A percentile compares a stretch with the other conserved stretches of the same genome.
These are phyloP conservation scores for Myrmecobius fasciatus DNA, from an alignment of 2,113 vertebrate species.

Conservation along the genomic window DNA sequence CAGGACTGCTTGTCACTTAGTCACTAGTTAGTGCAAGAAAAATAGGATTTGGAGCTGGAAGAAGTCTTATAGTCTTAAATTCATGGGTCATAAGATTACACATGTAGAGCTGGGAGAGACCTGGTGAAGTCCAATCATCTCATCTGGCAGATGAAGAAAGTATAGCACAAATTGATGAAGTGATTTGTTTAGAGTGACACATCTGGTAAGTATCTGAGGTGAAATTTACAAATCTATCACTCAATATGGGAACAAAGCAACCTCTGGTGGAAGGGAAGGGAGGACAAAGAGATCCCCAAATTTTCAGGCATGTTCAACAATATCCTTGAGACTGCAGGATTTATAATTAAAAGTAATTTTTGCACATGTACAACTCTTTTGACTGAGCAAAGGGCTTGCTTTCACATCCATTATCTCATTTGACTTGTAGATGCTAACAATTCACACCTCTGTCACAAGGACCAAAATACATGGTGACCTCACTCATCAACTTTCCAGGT, in stretches of 20 bases:
- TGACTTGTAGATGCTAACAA: conserved; percentile 55
- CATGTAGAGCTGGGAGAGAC: not conserved
- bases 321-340: not conserved
- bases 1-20: not conserved
- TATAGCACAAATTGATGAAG: not conserved
- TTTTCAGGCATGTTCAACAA: not conserved
- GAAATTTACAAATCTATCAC: not conserved
- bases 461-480: conserved; percentile 76
- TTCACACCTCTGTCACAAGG: conserved; percentile 62
- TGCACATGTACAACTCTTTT: not conserved
- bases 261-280: not conserved
- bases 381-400: not conserved
- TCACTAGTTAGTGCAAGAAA: not conserved
- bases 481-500: conserved; percentile 55
- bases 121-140: not conserved
- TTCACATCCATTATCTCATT: conserved; percentile 66
- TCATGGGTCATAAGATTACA: not conserved
- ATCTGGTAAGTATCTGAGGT: not conserved
- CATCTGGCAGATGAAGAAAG: not conserved
- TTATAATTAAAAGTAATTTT: not conserved
- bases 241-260: not conserved
- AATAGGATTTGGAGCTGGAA: not conserved
- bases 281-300: not conserved
- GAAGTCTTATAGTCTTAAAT: not conserved
- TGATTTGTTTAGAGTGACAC: not conserved